Percentiles rank a stretch among this genome's conserved stretches.
Conservation (phyloP, 2,888 invertebrate genomes). For the Tachina grossa region DNA sequence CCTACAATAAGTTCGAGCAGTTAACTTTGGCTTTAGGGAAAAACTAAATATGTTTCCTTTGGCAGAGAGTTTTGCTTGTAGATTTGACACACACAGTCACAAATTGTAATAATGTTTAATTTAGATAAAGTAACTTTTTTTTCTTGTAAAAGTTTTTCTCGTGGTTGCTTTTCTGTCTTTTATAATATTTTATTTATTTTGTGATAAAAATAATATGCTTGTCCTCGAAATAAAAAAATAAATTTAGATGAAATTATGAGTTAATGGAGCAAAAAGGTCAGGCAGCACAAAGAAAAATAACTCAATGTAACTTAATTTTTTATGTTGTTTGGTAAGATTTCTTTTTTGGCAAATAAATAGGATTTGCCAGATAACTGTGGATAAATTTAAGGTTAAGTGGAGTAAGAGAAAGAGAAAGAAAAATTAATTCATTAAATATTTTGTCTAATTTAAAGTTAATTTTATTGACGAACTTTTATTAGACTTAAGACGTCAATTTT, state of each 20-base stretch:
- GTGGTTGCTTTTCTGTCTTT: neutral
- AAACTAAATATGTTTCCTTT: no score
- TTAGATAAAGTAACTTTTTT: neutral
- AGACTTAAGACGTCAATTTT: no score
- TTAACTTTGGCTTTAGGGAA: no score
- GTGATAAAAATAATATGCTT: constrained; percentile 10
- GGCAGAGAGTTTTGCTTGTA: no score
- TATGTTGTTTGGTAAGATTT: neutral
- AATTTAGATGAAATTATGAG: constrained; percentile 31
- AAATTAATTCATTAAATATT: no score
- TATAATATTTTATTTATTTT: neutral
- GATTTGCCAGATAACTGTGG: neutral
- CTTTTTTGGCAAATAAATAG: neutral
- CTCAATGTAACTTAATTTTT: neutral
- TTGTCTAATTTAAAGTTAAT: no score
- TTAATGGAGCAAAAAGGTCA: constrained; percentile 59
- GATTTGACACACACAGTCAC: no score
- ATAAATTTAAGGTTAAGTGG: no score
- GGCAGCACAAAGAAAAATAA: constrained; percentile 3
- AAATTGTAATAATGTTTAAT: neutral
- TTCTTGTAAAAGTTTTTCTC: neutral
- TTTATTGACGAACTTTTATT: no score
- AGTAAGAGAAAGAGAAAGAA: no score
- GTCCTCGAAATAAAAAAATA: neutral
- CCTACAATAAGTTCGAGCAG: neutral